Percentiles rank a stretch among this genome's conserved stretches.
These are phyloP conservation scores for Tiliacea citrago DNA, from an alignment of 2,888 invertebrate species.

Conservation along the genomic window DNA sequence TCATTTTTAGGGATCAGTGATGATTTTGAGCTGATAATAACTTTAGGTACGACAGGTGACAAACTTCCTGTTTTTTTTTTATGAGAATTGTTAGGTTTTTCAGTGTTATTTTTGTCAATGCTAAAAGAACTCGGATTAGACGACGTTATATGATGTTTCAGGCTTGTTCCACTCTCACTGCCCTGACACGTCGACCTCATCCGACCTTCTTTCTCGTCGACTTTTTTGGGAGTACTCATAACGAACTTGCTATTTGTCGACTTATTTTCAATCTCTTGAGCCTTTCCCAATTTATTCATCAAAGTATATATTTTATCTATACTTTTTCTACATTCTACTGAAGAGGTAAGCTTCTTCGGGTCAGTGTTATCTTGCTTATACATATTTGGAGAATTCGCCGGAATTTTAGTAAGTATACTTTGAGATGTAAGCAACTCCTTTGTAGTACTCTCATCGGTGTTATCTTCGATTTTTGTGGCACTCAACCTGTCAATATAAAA, in stretches of 20 bases:
- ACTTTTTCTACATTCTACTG: slow-evolving; percentile 82
- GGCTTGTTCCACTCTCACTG: slow-evolving; percentile 82
- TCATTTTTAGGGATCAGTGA: slow-evolving; percentile 68
- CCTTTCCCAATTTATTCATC: slow-evolving; percentile 77
- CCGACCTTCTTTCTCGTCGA: slow-evolving; percentile 50
- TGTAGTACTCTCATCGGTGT: slow-evolving; percentile 15
- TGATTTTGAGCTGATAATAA: slow-evolving; percentile 79
- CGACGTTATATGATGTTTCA: slow-evolving; percentile 78
- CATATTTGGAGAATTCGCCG: slow-evolving; percentile 65
- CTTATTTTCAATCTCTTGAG: slow-evolving; percentile 62
- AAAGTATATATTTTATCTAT: slow-evolving; percentile 85
- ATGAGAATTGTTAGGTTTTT: slow-evolving; percentile 24
- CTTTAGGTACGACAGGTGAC: slow-evolving; percentile 77
- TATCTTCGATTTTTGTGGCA: slow-evolving; percentile 13
- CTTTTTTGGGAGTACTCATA: slow-evolving; percentile 41
- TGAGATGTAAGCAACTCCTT: slow-evolving; percentile 42
- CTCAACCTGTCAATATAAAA: slow-evolving; percentile 32
- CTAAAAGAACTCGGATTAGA: slow-evolving; percentile 78
- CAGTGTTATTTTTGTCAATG: slow-evolving; percentile 71
- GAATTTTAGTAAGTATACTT: slow-evolving; percentile 56
- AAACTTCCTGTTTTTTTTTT: slow-evolving; percentile 63
- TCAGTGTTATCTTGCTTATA: slow-evolving; percentile 50
- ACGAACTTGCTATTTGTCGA: slow-evolving; percentile 59
- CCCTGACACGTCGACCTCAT: slow-evolving; percentile 70
- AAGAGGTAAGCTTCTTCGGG: slow-evolving; percentile 65